A percentile compares a stretch with the other conserved stretches of the same genome.
These are phyloP conservation scores for Agrotis clavis DNA, from an alignment of 2,888 invertebrate species.

Conservation along the genomic window DNA sequence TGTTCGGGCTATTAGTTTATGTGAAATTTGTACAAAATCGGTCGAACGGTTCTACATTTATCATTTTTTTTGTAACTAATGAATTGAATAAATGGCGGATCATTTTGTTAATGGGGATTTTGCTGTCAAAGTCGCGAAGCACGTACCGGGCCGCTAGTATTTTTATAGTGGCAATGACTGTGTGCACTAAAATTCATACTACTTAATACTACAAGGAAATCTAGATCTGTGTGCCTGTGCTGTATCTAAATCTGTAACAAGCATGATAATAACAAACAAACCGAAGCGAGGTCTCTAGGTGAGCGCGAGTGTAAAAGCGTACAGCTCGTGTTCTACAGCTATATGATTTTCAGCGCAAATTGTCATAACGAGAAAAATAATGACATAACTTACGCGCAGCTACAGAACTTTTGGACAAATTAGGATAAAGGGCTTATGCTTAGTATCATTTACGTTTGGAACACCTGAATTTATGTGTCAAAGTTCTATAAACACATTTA, in stretches of 20 bases:
- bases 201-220: slow-evolving; percentile 6
- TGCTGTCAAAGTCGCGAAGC: too few relatives aligned
- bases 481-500: background rate
- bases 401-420: background rate
- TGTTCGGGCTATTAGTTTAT: too few relatives aligned
- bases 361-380: background rate
- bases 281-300: background rate
- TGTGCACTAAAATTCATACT: background rate
- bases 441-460: background rate
- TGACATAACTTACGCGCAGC: slow-evolving; percentile 7
- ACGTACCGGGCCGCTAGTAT: too few relatives aligned
- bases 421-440: background rate
- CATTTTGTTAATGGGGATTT: too few relatives aligned
- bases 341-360: background rate
- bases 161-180: background rate
- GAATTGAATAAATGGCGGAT: too few relatives aligned
- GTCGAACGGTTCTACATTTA: too few relatives aligned
- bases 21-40: too few relatives aligned
- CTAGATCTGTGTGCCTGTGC: background rate
- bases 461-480: background rate
- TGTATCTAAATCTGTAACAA: slow-evolving; percentile 6
- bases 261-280: background rate
- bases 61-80: too few relatives aligned
- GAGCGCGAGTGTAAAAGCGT: slow-evolving; percentile 4
- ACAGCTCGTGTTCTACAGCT: background rate